Evolutionary conservation across 2,797 vertebrate species (phyloP).

Genomic region (Sebastes steindachneri): DNA sequence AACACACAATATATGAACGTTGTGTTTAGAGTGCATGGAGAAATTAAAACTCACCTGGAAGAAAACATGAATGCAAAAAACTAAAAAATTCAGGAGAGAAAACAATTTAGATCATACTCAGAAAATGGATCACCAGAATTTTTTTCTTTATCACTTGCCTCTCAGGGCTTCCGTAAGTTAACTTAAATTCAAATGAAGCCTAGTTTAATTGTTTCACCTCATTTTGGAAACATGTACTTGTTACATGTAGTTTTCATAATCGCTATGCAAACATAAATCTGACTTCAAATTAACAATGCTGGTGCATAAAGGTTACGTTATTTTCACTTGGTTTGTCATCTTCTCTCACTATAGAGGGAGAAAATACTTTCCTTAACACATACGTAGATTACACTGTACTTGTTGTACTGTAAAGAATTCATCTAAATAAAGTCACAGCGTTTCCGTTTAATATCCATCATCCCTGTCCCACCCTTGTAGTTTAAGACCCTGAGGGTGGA

Average conservation of each 20-base stretch:
- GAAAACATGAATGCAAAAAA: neutral
- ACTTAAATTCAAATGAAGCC: neutral
- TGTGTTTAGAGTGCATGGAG: neutral
- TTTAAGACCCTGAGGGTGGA: slow-evolving; percentile 90
- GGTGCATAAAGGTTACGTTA: neutral
- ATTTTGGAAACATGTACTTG: neutral
- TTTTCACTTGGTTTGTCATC: neutral
- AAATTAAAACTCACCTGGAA: neutral
- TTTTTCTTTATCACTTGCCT: neutral
- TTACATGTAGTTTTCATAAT: neutral
- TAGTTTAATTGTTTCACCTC: neutral
- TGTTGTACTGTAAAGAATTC: neutral
- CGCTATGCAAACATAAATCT: neutral
- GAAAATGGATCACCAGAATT: too few relatives aligned
- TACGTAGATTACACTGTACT: neutral
- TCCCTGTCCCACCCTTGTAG: slow-evolving; percentile 56
- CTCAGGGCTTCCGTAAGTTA: neutral
- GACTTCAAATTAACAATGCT: neutral
- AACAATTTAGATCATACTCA: too few relatives aligned
- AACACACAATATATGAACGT: neutral
- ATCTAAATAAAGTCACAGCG: neutral
- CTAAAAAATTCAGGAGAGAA: too few relatives aligned
- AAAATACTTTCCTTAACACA: neutral
- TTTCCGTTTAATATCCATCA: neutral
- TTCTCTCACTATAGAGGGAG: neutral